Base-by-base conservation (phyloP, 1,140 invertebrate species). In the Drosophila kurseongensis region DNA sequence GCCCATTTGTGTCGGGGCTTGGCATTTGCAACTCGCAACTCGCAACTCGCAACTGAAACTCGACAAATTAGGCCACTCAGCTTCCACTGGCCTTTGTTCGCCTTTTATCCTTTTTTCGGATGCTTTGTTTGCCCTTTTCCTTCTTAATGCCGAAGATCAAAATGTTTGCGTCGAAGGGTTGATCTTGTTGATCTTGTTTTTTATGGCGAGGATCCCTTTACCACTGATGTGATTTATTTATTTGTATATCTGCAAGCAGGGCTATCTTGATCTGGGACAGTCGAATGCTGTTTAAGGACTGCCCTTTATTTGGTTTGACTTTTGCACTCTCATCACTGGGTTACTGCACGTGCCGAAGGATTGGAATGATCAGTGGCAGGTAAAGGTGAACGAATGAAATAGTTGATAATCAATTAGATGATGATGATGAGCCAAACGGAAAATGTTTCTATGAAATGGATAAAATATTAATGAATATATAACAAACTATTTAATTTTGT, bases 31-130 rank as follows among this genome's bases (percentile, higher is more conserved):
- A 47, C 66, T 57, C 61, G 27, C 69, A 69, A 47, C 66, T 32
- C 62, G 6, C 23, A 50, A 27, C 38, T 52, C 41, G 41, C 44
- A 18, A 59, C 74, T 78, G 63, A 60, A 71, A 42, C 75, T 65
- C 84, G 84, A 89, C 79, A 91, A 91, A 85, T 88, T 91, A 91
- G 88, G 89, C 78, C 89, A 91, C 63, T 89, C 74, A 65, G 80
- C 68, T 74, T 48, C 76, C 80, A 63, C 58, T 42, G 77, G 62
- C 63, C 75, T 48, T 80, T 80, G 66, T 80, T 73, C 74, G 78
- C 78, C 75, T 79, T 74, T 72, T 69, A 57, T 80, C 83, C 74
- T 83, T 83, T 52, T 36, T 52, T 52, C 14, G 68, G 69, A 51
- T 50, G 55, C 75, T 75, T 60, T 83, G 74, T 68, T 77, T 80